Base-by-base conservation (phyloP, 2,797 vertebrate species). In the Melopsittacus undulatus region DNA sequence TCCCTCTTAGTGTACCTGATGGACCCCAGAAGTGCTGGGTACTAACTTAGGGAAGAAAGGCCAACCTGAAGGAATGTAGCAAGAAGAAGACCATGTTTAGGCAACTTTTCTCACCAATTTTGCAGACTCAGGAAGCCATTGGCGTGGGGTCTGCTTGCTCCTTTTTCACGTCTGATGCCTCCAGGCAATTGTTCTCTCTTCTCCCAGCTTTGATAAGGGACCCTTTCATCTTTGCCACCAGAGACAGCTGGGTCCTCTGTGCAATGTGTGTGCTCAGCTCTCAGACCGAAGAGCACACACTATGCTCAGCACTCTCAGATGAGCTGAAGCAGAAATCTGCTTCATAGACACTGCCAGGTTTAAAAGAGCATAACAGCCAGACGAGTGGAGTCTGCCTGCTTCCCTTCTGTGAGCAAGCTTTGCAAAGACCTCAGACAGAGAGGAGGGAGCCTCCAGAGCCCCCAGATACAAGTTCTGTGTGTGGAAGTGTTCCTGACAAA, bases 151-250 rank as follows among this genome's bases (percentile, higher is more conserved):
- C 77, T 92, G 74, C 67, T 68, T 82, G 74, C 34, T 86, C 63
- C 87, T 82, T 79, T 24, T 46, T 94, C 91, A 86, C 24, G 16
- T 74, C 45, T 87, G 82, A 92, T 87, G 56, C 72, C 91, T 85
- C n/a, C 67, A 93, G 76, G 92, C 84, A 63, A 85, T 89, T 43
- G 70, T 45, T 84, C 52, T 70, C 74, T 69, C 76, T 81, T 61
- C 66, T 81, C 64, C 63, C 81, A 74, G 69, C 76, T 97, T 92
- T 92, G 78, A 93, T 92, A 90, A 90, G 7, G 0, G 18, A 57
- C 67, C 51, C 69, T 96, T 95, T 95, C 70, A 93, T 91, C 86
- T 94, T 27, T 82, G 48, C 83, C 93, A 78, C 77, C 67, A 81
- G 76, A 85, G 89, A 84, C 72, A 95, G 88, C 61, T 51, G 54